Evolutionary conservation across 2,888 invertebrate species (phyloP).

Genomic region (Mythimna lalbum): DNA sequence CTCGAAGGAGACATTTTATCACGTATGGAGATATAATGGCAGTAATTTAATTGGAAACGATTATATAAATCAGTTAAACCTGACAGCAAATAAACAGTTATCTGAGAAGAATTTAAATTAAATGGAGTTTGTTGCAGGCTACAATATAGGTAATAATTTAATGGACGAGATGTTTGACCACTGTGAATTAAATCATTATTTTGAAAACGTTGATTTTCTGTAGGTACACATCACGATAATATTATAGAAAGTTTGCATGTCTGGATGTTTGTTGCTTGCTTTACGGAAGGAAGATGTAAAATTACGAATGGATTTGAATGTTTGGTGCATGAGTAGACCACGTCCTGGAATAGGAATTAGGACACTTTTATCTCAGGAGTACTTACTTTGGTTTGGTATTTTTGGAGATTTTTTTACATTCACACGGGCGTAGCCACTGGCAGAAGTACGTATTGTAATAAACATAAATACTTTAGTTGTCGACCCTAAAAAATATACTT

Average conservation of each 20-base stretch:
- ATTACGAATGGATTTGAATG: too few relatives aligned
- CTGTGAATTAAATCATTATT: not conserved
- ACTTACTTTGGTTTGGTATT: too few relatives aligned
- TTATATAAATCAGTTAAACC: conserved; percentile 26
- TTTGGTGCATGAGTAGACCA: too few relatives aligned
- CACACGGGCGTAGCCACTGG: too few relatives aligned
- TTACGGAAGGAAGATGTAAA: too few relatives aligned
- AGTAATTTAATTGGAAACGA: conserved; percentile 23
- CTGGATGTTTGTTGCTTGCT: too few relatives aligned
- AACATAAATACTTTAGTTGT: conserved; percentile 4
- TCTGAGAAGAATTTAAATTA: conserved; percentile 15
- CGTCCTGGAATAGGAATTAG: too few relatives aligned
- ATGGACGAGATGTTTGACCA: not conserved
- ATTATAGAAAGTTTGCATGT: too few relatives aligned
- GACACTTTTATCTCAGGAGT: too few relatives aligned
- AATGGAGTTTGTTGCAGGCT: conserved; percentile 15
- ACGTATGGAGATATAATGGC: conserved; percentile 28
- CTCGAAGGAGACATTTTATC: conserved; percentile 26
- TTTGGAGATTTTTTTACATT: too few relatives aligned
- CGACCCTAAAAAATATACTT: not conserved
- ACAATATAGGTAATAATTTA: not conserved
- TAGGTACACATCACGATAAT: not conserved
- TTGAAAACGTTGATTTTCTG: not conserved
- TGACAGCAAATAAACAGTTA: conserved; percentile 25
- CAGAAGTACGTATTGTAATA: not conserved